Conservation (phyloP, 2,797 vertebrate species). For the Ctenochaetus hawaiiensis region DNA sequence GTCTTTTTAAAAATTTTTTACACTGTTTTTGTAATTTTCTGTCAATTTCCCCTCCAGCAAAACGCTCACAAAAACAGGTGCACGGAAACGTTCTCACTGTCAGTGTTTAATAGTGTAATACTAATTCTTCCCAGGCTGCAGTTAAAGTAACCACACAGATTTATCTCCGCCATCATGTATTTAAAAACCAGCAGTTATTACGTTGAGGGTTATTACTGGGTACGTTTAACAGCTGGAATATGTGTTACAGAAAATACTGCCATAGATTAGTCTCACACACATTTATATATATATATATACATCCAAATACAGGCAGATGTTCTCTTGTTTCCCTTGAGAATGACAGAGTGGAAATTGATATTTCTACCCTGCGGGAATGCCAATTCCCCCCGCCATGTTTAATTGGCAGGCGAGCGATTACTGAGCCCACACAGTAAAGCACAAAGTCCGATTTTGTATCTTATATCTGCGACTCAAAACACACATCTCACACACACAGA, state of each 20-base stretch:
- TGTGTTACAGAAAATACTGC: conserved; percentile 12
- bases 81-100: neutral
- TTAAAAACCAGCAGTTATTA: conserved; percentile 50
- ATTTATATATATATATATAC: neutral
- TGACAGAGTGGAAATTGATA: conserved; percentile 38
- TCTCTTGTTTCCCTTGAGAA: conserved; percentile 37
- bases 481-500: conserved; percentile 12
- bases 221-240: conserved; percentile 22
- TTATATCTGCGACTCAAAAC: conserved; percentile 35
- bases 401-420: conserved; percentile 43
- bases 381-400: conserved; percentile 23
- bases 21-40: neutral
- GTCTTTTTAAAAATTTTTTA: neutral
- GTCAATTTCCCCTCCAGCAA: neutral
- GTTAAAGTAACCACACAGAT: conserved; percentile 44
- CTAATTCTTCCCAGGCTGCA: conserved; percentile 3
- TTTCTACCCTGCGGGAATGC: conserved; percentile 36
- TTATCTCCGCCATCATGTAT: conserved; percentile 37
- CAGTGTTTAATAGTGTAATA: neutral
- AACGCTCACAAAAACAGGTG: conserved; percentile 1
- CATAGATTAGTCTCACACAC: neutral
- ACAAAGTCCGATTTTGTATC: conserved; percentile 28
- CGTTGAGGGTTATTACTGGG: conserved; percentile 28
- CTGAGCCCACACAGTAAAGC: conserved; percentile 15
- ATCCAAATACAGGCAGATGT: conserved; percentile 43